Evolutionary conservation across 1,140 invertebrate species (phyloP).

Genomic region (Stegodyphus mimosarum): DNA sequence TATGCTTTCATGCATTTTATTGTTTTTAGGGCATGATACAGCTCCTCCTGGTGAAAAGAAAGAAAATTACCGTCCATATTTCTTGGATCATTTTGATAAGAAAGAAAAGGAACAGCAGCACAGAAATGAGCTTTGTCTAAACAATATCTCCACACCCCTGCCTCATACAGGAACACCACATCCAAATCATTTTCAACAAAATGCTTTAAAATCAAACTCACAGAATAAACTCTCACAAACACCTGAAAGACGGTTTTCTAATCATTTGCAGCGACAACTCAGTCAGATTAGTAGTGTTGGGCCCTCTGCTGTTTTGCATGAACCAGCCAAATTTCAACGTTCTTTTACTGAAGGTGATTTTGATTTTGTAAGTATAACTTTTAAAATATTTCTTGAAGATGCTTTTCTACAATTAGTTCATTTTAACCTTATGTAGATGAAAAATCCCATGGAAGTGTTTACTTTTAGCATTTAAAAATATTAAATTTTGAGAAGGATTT

Average conservation of each 20-base stretch:
- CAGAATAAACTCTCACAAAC: conserved; percentile 15
- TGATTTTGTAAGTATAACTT: conserved; percentile 54
- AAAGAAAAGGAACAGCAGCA: conserved; percentile 61
- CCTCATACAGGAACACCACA: conserved; percentile 54
- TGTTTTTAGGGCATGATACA: conserved; percentile 55
- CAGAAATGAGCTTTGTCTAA: conserved; percentile 47
- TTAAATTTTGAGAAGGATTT: no score
- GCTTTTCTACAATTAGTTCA: background rate
- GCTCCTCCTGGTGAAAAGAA: conserved; percentile 59
- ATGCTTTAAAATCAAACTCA: conserved; percentile 11
- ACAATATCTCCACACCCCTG: conserved; percentile 10
- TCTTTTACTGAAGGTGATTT: conserved; percentile 61
- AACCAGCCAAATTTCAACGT: conserved; percentile 54
- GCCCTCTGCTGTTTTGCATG: conserved; percentile 46
- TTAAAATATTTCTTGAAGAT: background rate
- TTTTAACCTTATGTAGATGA: background rate
- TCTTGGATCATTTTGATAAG: conserved; percentile 63
- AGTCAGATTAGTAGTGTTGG: conserved; percentile 60
- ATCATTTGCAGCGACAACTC: conserved; percentile 56
- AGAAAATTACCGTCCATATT: conserved; percentile 63
- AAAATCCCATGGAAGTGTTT: no score
- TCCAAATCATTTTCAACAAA: conserved; percentile 56
- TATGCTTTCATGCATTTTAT: background rate
- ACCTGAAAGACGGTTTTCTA: conserved; percentile 47
- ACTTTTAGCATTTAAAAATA: no score